A percentile compares a stretch with the other conserved stretches of the same genome.
Evolutionary conservation across 2,888 invertebrate genomes (phyloP).

Genomic region (Monoplex corrugatus): DNA sequence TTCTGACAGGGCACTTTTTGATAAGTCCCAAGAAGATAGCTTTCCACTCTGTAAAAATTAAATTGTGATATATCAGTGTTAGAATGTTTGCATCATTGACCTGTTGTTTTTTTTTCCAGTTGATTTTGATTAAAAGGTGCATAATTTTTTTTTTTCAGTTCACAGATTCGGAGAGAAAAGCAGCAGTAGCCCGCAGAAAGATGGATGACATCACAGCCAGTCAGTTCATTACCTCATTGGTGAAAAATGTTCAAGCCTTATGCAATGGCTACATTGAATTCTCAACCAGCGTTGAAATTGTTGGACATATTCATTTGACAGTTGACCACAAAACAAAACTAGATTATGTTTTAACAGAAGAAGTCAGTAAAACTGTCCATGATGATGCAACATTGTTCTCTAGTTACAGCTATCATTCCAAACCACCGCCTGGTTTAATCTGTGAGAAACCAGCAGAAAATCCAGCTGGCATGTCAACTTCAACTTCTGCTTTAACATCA

Average conservation of each 20-base stretch:
- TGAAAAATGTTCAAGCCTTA: slow-evolving; percentile 56
- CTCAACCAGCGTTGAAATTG: slow-evolving; percentile 56
- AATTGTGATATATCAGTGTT: too few species aligned
- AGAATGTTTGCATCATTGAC: too few species aligned
- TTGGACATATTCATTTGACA: slow-evolving; percentile 59
- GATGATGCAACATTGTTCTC: slow-evolving; percentile 58
- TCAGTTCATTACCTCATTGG: slow-evolving; percentile 57
- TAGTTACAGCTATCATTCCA: slow-evolving; percentile 59
- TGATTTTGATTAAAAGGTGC: too few species aligned
- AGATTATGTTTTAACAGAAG: slow-evolving; percentile 59
- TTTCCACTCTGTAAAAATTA: too few species aligned
- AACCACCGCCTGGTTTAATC: slow-evolving; percentile 51
- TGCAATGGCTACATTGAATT: slow-evolving; percentile 61
- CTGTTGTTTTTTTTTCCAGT: too few species aligned
- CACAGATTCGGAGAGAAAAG: not conserved
- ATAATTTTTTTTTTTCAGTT: not conserved
- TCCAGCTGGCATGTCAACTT: not conserved
- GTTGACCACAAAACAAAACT: slow-evolving; percentile 57
- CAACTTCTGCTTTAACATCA: slow-evolving; percentile 31
- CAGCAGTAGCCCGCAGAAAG: not conserved
- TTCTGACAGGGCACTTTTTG: too few species aligned
- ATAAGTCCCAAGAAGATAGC: too few species aligned
- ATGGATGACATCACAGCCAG: slow-evolving; percentile 59
- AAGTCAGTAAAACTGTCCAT: slow-evolving; percentile 55
- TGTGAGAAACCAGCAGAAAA: not conserved